Percentiles rank a stretch among this genome's conserved stretches.
Conservation (phyloP, 1,140 invertebrate species). For the Drosophila miranda region DNA sequence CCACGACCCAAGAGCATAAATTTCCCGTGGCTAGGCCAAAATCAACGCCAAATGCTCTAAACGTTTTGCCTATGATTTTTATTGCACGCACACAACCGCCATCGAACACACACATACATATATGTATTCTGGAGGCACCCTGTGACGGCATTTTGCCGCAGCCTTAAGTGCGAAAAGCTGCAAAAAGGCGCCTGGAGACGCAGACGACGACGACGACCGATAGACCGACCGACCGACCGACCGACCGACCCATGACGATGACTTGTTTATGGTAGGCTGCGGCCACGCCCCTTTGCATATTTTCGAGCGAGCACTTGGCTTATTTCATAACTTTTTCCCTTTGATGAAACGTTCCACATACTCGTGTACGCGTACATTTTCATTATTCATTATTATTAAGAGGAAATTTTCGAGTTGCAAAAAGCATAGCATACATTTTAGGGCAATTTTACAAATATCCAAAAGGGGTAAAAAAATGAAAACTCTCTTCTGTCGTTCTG, state of each 20-base stretch:
- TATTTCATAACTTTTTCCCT: conserved; percentile 43
- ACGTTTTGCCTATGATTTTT: conserved; percentile 71
- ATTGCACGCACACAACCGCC: conserved; percentile 54
- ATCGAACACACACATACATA: conserved; percentile 9
- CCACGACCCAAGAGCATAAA: conserved; percentile 69
- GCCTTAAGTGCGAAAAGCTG: conserved; percentile 41
- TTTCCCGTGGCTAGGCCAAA: conserved; percentile 58
- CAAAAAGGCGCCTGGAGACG: conserved; percentile 16
- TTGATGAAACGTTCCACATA: conserved; percentile 49
- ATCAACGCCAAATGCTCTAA: conserved; percentile 69
- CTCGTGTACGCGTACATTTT: background rate
- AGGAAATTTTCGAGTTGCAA: conserved; percentile 1
- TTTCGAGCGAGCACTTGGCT: conserved; percentile 37
- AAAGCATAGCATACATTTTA: conserved; percentile 27
- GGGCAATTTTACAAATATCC: background rate
- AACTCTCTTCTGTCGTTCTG: background rate
- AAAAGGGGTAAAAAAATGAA: background rate
- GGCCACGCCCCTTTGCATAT: conserved; percentile 42
- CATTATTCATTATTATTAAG: conserved; percentile 19
- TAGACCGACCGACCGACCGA: no score
- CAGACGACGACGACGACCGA: no score
- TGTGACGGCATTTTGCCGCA: conserved; percentile 46
- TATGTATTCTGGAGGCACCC: conserved; percentile 8
- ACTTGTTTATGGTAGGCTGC: conserved; percentile 54
- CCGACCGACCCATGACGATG: conserved; percentile 39